Evolutionary conservation across 2,888 invertebrate genomes (phyloP).

Genomic region (Drosophila meridionalis): DNA sequence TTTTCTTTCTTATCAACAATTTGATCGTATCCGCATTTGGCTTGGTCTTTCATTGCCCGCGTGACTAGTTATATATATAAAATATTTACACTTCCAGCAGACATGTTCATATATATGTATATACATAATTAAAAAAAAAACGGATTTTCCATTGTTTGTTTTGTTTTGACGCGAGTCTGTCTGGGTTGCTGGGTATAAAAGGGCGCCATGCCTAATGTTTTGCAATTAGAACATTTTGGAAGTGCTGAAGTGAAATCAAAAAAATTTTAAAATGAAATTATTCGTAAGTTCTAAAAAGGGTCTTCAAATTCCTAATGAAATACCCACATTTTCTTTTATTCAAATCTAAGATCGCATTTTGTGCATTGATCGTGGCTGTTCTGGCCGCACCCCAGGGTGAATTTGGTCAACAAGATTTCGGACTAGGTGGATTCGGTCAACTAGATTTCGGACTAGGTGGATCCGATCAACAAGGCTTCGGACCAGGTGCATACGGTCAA

Average conservation of each 20-base stretch:
- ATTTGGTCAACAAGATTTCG: too few species aligned
- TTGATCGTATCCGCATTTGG: background rate
- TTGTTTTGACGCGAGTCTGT: background rate
- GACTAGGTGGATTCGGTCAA: conserved; percentile 33
- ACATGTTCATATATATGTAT: background rate
- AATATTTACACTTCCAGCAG: too few species aligned
- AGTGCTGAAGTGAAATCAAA: conserved; percentile 27
- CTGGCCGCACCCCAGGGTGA: conserved; percentile 44
- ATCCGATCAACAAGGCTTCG: conserved; percentile 40
- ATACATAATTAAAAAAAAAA: background rate
- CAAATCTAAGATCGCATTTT: conserved; percentile 55
- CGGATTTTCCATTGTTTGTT: background rate
- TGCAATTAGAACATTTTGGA: conserved; percentile 47
- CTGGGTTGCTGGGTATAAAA: conserved; percentile 50
- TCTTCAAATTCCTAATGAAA: background rate
- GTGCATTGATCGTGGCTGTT: conserved; percentile 63
- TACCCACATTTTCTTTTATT: too few species aligned
- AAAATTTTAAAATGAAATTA: conserved; percentile 63
- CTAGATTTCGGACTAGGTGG: conserved; percentile 35
- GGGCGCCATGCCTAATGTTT: background rate
- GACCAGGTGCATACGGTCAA: conserved; percentile 42
- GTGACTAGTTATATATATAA: too few species aligned
- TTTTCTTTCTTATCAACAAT: background rate
- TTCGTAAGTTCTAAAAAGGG: conserved; percentile 50
- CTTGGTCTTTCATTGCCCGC: background rate